phyloP scores from a whole-genome alignment of 1,140 invertebrate genomes.

The Anoplolepis gracilipes region DNA sequence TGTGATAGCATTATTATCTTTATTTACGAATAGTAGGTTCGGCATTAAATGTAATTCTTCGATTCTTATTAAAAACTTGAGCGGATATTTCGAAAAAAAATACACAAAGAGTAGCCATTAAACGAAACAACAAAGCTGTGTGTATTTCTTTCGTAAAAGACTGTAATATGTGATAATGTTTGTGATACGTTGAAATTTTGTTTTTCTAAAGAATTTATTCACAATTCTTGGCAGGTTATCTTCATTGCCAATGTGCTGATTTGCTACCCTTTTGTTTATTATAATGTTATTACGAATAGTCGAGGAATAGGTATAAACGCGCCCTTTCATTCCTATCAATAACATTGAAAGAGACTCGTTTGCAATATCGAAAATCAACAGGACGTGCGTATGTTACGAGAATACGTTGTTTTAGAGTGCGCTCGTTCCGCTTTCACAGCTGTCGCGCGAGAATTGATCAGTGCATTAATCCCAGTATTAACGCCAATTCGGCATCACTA shows the following conservation, averaged over 20 bases:
- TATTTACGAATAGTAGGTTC: background rate
- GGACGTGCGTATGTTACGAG: slow-evolving; percentile 20
- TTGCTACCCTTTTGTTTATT: slow-evolving; percentile 42
- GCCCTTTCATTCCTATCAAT: slow-evolving; percentile 23
- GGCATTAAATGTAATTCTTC: background rate
- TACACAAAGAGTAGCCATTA: background rate
- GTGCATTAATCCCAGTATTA: slow-evolving; percentile 69
- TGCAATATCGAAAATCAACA: slow-evolving; percentile 61
- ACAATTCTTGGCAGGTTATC: slow-evolving; percentile 10
- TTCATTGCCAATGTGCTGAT: slow-evolving; percentile 13
- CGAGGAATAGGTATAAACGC: background rate
- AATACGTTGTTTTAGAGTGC: slow-evolving; percentile 50
- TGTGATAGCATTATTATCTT: background rate
- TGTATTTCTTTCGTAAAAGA: background rate
- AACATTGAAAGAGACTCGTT: slow-evolving; percentile 65
- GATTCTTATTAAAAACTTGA: background rate
- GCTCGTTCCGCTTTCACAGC: slow-evolving; percentile 57
- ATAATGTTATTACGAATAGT: slow-evolving; percentile 26
- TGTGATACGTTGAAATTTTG: slow-evolving; percentile 1
- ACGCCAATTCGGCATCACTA: slow-evolving; percentile 60
- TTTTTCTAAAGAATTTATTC: slow-evolving; percentile 39
- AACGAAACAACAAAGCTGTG: background rate
- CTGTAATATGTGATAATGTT: background rate
- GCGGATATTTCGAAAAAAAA: background rate
- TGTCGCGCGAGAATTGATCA: slow-evolving; percentile 68